These are phyloP conservation scores for Prunella strophiata DNA, from an alignment of 2,797 vertebrate genomes.

Conservation along the genomic window DNA sequence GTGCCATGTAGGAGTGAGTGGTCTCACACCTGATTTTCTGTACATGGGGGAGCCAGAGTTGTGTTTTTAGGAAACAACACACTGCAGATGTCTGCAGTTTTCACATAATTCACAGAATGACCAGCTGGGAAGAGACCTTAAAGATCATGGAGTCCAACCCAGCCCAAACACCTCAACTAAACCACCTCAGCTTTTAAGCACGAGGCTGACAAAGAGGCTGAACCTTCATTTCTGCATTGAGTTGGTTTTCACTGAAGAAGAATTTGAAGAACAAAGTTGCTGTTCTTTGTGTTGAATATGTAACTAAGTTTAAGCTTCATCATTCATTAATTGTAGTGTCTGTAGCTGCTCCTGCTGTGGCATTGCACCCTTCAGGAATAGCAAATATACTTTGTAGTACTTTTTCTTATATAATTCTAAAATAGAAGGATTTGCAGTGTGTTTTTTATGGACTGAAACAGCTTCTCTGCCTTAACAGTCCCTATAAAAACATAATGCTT, in stretches of 20 bases:
- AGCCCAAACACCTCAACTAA: background rate
- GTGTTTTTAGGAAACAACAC: background rate
- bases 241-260: background rate
- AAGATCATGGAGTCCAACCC: background rate
- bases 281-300: background rate
- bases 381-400: background rate
- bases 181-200: background rate
- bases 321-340: background rate
- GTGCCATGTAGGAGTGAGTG: background rate
- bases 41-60: background rate
- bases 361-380: background rate
- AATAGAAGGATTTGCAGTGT: background rate
- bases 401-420: background rate
- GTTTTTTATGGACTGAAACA: background rate
- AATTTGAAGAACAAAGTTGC: background rate
- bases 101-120: background rate
- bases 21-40: background rate
- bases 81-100: background rate
- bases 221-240: background rate
- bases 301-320: background rate
- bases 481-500: background rate
- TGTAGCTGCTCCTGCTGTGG: background rate
- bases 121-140: background rate
- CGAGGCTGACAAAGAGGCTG: background rate
- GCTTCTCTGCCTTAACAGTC: background rate